phyloP scores from a whole-genome alignment of 2,797 vertebrate genomes.

The Cyclopterus lumpus region DNA sequence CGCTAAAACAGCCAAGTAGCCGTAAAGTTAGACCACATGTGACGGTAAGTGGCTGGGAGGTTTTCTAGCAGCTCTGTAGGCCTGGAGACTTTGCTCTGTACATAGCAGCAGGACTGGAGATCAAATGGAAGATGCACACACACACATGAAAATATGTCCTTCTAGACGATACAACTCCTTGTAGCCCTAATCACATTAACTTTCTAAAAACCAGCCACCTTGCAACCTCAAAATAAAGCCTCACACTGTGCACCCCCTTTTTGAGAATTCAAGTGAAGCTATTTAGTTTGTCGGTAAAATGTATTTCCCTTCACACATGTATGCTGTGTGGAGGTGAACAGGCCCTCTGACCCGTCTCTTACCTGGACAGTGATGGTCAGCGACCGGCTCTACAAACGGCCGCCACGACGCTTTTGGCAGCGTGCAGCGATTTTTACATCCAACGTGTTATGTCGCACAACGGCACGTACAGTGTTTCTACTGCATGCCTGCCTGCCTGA shows the following conservation, averaged over 20 bases:
- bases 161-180: neutral
- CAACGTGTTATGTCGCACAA: slow-evolving; percentile 8
- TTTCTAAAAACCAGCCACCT: neutral
- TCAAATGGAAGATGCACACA: neutral
- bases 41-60: slow-evolving; percentile 23
- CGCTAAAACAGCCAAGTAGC: slow-evolving; percentile 47
- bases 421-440: neutral
- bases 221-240: neutral
- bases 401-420: neutral
- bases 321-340: neutral
- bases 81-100: neutral
- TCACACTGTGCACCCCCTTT: neutral
- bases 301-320: neutral
- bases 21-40: slow-evolving; percentile 45
- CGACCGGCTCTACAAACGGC: slow-evolving; percentile 4
- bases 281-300: neutral
- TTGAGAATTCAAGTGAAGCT: neutral
- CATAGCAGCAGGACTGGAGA: neutral
- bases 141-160: neutral
- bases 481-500: slow-evolving; percentile 44
- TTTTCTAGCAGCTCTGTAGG: neutral
- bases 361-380: slow-evolving; percentile 53
- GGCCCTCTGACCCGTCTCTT: slow-evolving; percentile 33
- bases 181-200: neutral
- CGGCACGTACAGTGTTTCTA: slow-evolving; percentile 13